phyloP scores from a whole-genome alignment of 2,888 invertebrate genomes.

The Cacoxenus indagator region DNA sequence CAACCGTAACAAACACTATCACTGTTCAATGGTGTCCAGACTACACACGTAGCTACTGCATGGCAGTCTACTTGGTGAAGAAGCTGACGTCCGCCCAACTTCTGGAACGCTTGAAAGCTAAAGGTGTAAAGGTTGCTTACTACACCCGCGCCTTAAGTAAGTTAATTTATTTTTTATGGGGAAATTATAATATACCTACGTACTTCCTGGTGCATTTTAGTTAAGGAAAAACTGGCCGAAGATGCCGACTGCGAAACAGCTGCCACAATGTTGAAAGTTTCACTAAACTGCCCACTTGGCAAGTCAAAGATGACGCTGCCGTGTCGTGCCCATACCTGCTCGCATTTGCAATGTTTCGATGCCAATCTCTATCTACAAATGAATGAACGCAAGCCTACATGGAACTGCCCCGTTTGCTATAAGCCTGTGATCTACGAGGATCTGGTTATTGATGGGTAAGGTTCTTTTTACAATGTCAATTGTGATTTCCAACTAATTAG shows the following conservation, averaged over 20 bases:
- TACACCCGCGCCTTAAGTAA: conserved; percentile 91
- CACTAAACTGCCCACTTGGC: conserved; percentile 94
- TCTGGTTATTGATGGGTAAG: conserved; percentile 93
- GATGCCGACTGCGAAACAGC: conserved; percentile 97
- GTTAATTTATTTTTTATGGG: conserved; percentile 56
- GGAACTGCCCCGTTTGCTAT: conserved; percentile 99
- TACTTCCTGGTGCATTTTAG: conserved; percentile 70
- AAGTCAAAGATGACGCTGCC: conserved; percentile 92
- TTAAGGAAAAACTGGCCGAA: conserved; percentile 90
- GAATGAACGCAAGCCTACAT: conserved; percentile 98
- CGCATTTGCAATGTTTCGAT: conserved; percentile 98
- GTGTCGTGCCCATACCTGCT: conserved; percentile 86
- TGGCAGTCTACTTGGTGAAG: conserved; percentile 88
- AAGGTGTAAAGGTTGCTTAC: conserved; percentile 90
- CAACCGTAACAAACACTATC: conserved; percentile 87
- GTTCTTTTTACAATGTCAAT: too few species aligned
- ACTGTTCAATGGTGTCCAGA: conserved; percentile 93
- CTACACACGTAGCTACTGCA: conserved; percentile 84
- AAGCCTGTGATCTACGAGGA: conserved; percentile 90
- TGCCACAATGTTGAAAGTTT: conserved; percentile 92
- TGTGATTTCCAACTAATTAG: neutral
- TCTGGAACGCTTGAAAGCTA: conserved; percentile 83
- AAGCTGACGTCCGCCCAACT: conserved; percentile 88
- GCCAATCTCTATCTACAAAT: conserved; percentile 94
- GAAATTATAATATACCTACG: neutral